A percentile compares a stretch with the other conserved stretches of the same genome.
Evolutionary conservation across 2,888 invertebrate genomes (phyloP).

Genomic region (Dichetophora obliterata): DNA sequence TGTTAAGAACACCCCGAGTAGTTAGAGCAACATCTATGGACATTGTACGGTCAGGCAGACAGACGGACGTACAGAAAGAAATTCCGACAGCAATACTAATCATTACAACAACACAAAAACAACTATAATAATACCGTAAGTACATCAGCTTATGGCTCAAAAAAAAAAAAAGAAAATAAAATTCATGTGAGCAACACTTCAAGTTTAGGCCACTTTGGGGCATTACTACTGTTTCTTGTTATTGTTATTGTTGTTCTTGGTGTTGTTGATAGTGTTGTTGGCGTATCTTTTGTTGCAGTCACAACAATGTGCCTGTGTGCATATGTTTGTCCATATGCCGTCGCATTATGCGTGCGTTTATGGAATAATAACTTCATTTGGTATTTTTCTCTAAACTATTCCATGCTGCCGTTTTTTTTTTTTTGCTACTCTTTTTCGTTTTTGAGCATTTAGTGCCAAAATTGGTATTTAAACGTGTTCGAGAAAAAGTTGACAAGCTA

Average conservation of each 20-base stretch:
- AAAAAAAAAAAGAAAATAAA: neutral
- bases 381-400: slow-evolving; percentile 45
- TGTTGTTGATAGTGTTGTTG: slow-evolving; percentile 12
- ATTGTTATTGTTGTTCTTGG: slow-evolving; percentile 23
- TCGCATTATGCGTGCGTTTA: slow-evolving; percentile 64
- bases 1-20: neutral
- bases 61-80: slow-evolving; percentile 47
- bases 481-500: slow-evolving; percentile 30
- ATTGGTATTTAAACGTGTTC: slow-evolving; percentile 49
- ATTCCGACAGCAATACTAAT: slow-evolving; percentile 23
- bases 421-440: slow-evolving; percentile 43
- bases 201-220: slow-evolving; percentile 13
- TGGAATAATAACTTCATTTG: slow-evolving; percentile 67
- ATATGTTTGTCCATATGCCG: slow-evolving; percentile 49
- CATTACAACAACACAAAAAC: slow-evolving; percentile 14
- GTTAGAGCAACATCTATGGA: neutral
- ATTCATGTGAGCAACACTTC: slow-evolving; percentile 3
- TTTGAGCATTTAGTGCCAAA: slow-evolving; percentile 48
- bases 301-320: slow-evolving; percentile 34
- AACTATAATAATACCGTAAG: neutral
- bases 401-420: slow-evolving; percentile 25
- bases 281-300: slow-evolving; percentile 29
- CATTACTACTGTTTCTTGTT: slow-evolving; percentile 25
- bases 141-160: neutral
- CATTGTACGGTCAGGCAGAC: slow-evolving; percentile 42